Base-by-base conservation (phyloP, 1,140 invertebrate genomes). In the Trinorchestia longiramus region DNA sequence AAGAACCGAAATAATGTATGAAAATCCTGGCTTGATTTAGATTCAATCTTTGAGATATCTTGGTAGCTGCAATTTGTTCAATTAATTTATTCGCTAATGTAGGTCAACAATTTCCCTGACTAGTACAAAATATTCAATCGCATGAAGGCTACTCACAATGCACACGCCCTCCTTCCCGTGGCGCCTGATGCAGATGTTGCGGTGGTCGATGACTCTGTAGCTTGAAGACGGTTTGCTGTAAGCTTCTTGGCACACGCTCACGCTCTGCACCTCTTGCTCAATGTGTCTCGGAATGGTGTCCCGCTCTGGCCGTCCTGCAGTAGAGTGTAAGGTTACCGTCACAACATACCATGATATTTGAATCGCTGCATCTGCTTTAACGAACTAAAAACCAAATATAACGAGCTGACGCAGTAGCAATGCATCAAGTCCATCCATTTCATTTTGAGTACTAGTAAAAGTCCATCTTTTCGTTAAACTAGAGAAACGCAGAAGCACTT, bases 111-210 rank as follows among this genome's bases (percentile, higher is more conserved):
- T 4, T 87, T n/a, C 36, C 87, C 36, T 15, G 4, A 87, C 87
- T 15, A 15, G 87, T 15, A 36, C 40, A 36, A n/a, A 40, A 15
- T 87, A 87, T 8, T n/a, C 87, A 8, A 87, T 36, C 41, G 41
- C 87, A 8, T n/a, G 87, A n/a, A 41, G 87, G 87, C 41, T 8
- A 92, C 90, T 42, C 43, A 92, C 90, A 43, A 92, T 92, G 90
- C 90, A 92, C 1, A 92, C 90, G 90, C 90, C 90, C 19, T 42
- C 41, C 41, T 42, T 43, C 4, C 90, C 90, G 41, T 43, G 41
- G 8, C 90, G 90, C 36, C n/a, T 3, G 90, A 92, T 92, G 90
- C 90, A 92, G 90, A 92, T 92, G 90, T 92, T 92, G 90, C 90
- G 90, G 90, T 92, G 90, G 90, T 92, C 90, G 90, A 44, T 44